Percentiles rank a stretch among this genome's conserved stretches.
Conservation (phyloP, 2,113 vertebrate genomes). For the Orcinus orca region DNA sequence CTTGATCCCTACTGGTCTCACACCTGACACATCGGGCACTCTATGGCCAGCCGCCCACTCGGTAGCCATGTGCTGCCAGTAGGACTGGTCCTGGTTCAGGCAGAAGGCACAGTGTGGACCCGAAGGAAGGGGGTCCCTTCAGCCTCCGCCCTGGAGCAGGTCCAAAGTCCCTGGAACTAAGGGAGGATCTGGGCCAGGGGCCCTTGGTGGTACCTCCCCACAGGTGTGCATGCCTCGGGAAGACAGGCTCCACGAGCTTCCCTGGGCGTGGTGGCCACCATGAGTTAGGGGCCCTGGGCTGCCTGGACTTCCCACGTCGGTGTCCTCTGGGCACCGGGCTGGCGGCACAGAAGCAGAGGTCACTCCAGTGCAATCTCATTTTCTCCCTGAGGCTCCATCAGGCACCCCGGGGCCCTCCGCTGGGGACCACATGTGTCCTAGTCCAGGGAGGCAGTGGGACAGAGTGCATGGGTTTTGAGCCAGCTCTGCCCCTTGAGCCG, state of each 20-base stretch:
- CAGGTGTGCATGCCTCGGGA: neutral
- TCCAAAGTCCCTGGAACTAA: neutral
- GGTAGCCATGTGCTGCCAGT: neutral
- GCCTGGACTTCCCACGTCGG: fast-evolving
- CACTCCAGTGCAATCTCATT: neutral
- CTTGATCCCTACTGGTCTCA: neutral
- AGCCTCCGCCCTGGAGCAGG: neutral
- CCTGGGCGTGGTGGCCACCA: too few relatives aligned
- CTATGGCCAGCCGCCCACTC: neutral
- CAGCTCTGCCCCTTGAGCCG: neutral
- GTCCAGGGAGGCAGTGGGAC: neutral
- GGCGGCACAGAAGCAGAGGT: fast-evolving
- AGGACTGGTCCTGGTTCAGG: neutral
- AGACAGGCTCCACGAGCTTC: fast-evolving
- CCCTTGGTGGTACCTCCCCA: neutral
- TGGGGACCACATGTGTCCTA: neutral
- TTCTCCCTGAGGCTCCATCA: neutral
- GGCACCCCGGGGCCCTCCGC: neutral
- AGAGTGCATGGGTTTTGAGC: neutral
- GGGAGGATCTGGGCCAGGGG: neutral
- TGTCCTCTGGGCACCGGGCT: fast-evolving
- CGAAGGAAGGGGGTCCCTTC: neutral
- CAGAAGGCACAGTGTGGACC: neutral
- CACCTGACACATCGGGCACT: neutral
- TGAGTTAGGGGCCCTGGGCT: neutral